phyloP scores from a whole-genome alignment of 2,888 invertebrate genomes.

The Nematopogon swammerdamellus region DNA sequence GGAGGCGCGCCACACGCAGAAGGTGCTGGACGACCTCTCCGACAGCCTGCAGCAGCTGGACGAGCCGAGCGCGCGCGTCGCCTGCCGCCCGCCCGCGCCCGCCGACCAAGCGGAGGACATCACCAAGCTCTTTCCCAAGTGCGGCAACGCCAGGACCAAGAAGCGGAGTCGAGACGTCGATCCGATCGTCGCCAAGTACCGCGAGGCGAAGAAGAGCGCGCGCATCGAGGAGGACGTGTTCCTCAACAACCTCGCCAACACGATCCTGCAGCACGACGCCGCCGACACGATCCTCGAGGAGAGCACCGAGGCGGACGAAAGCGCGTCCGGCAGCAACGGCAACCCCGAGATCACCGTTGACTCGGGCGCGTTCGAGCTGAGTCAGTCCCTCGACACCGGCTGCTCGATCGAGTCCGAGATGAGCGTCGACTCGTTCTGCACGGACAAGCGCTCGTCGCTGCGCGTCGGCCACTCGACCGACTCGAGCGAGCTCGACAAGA shows the following conservation, averaged over 20 bases:
- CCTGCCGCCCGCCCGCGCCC: constrained; percentile 54
- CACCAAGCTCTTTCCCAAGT: constrained; percentile 46
- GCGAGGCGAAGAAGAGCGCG: constrained; percentile 43
- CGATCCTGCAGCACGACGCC: constrained; percentile 30
- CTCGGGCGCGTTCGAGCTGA: constrained; percentile 44
- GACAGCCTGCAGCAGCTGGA: constrained; percentile 54
- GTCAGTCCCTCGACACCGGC: constrained; percentile 49
- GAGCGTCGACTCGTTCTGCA: constrained; percentile 56
- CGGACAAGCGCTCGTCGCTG: constrained; percentile 56
- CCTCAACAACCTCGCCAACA: constrained; percentile 47
- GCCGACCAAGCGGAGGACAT: constrained; percentile 51
- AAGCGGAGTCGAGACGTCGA: constrained; percentile 47
- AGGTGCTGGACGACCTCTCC: constrained; percentile 44
- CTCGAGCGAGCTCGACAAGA: constrained; percentile 62
- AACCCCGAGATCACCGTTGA: constrained; percentile 52
- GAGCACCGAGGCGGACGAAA: constrained; percentile 45
- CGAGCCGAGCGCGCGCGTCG: constrained; percentile 58
- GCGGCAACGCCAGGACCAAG: constrained; percentile 49
- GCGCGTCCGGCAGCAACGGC: constrained; percentile 45
- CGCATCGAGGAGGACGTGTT: constrained; percentile 44
- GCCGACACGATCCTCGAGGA: constrained; percentile 37
- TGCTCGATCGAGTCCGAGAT: constrained; percentile 55
- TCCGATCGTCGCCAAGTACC: constrained; percentile 47
- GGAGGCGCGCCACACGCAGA: constrained; percentile 46
- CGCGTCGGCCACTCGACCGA: constrained; percentile 65